phyloP scores from a whole-genome alignment of 2,888 invertebrate species.

The Pseudanteris insignis region DNA sequence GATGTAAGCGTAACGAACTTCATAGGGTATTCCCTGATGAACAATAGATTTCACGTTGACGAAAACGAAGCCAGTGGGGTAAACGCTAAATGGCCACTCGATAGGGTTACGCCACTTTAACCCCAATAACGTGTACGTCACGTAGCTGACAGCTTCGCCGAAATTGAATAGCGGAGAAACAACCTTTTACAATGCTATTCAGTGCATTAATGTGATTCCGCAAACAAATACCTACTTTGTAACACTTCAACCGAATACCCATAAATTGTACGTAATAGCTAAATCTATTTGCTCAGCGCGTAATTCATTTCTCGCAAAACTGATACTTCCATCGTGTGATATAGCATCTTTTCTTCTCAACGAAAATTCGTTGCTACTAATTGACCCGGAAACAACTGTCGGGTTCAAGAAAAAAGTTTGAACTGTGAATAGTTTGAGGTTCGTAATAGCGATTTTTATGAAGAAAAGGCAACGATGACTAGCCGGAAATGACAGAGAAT shows the following conservation, averaged over 20 bases:
- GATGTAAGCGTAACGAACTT: constrained; percentile 56
- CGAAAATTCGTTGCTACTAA: too few relatives aligned
- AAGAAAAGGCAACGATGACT: too few relatives aligned
- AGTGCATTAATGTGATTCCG: constrained; percentile 25
- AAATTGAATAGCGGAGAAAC: constrained; percentile 33
- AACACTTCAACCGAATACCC: constrained; percentile 13
- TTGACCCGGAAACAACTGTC: neutral
- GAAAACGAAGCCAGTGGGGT: constrained; percentile 51
- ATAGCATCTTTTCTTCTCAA: too few relatives aligned
- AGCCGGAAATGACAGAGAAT: constrained; percentile 53
- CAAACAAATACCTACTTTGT: constrained; percentile 41
- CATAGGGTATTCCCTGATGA: constrained; percentile 56
- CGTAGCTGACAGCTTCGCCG: constrained; percentile 39
- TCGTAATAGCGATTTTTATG: too few relatives aligned
- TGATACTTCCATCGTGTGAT: constrained; percentile 14
- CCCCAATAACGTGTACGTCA: constrained; percentile 58
- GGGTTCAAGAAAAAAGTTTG: too few relatives aligned
- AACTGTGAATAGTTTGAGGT: too few relatives aligned
- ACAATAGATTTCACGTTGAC: constrained; percentile 58
- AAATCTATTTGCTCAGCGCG: constrained; percentile 14
- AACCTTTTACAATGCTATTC: constrained; percentile 37
- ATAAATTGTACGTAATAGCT: constrained; percentile 29
- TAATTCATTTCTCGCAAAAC: constrained; percentile 16
- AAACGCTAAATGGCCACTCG: constrained; percentile 57
- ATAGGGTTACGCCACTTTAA: constrained; percentile 61